Percentiles rank a stretch among this genome's conserved stretches.
Conservation (phyloP, 2,113 vertebrate species). For the Brevimyrus niger region DNA sequence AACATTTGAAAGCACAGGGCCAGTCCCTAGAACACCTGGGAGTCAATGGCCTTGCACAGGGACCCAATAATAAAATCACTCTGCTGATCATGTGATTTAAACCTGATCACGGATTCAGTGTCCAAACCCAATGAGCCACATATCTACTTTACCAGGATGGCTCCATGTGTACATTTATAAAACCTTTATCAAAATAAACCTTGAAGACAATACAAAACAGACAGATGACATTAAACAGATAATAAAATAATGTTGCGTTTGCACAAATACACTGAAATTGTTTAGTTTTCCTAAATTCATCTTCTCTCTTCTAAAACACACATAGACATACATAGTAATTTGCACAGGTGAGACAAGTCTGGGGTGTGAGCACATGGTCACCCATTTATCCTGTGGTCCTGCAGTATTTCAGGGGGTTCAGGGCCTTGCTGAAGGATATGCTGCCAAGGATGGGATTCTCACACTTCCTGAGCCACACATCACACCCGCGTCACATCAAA, state of each 20-base stretch:
- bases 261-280: neutral
- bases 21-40: neutral
- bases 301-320: neutral
- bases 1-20: neutral
- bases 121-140: neutral
- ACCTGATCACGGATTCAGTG: neutral
- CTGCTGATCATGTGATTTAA: neutral
- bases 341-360: neutral
- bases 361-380: neutral
- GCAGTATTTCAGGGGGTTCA: neutral
- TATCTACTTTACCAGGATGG: neutral
- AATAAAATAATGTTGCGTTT: neutral
- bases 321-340: neutral
- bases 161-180: neutral
- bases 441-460: neutral
- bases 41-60: neutral
- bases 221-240: neutral
- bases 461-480: neutral
- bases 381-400: neutral
- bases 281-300: neutral
- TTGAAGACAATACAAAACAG: neutral
- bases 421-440: neutral
- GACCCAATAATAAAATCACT: neutral
- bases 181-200: neutral
- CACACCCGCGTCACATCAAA: neutral